phyloP scores from a whole-genome alignment of 2,113 vertebrate species.

The Chaenocephalus aceratus region DNA sequence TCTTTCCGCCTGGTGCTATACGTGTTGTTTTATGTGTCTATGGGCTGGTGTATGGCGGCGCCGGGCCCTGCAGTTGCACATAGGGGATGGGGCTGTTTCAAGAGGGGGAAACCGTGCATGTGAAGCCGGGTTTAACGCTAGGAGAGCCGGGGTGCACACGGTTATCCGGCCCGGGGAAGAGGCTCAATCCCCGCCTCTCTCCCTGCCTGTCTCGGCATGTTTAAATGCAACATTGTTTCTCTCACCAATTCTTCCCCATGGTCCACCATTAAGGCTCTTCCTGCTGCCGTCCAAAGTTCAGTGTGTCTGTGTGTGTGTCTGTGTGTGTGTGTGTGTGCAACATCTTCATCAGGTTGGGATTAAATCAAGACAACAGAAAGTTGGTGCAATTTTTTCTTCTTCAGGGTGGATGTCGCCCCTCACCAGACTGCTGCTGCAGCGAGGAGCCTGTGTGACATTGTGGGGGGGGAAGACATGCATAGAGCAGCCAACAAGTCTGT shows the following conservation, averaged over 20 bases:
- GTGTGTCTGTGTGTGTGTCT: not conserved
- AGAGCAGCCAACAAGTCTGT: constrained; percentile 71
- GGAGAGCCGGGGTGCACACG: constrained; percentile 50
- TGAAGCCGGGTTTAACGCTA: constrained; percentile 30
- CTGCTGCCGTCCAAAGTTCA: constrained; percentile 77
- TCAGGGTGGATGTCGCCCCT: constrained; percentile 61
- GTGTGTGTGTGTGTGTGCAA: not conserved
- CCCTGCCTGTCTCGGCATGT: constrained; percentile 63
- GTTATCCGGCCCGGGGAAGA: constrained; percentile 42
- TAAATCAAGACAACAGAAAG: constrained; percentile 56
- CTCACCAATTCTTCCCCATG: constrained; percentile 59
- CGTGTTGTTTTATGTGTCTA: constrained; percentile 78
- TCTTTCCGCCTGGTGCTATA: constrained; percentile 79
- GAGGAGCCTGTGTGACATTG: constrained; percentile 60
- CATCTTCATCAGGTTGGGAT: constrained; percentile 51
- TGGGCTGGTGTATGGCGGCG: constrained; percentile 79
- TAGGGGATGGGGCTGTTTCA: constrained; percentile 58
- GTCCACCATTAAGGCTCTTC: constrained; percentile 63
- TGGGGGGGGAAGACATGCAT: constrained; percentile 27
- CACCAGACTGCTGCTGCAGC: constrained; percentile 50
- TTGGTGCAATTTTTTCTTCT: constrained; percentile 59
- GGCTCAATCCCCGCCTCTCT: constrained; percentile 46
- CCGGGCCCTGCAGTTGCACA: constrained; percentile 82
- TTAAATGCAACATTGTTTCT: constrained; percentile 56
- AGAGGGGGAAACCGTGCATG: constrained; percentile 64